A percentile compares a stretch with the other conserved stretches of the same genome.
phyloP scores from a whole-genome alignment of 2,888 invertebrate species.

The Dynastes tityus region DNA sequence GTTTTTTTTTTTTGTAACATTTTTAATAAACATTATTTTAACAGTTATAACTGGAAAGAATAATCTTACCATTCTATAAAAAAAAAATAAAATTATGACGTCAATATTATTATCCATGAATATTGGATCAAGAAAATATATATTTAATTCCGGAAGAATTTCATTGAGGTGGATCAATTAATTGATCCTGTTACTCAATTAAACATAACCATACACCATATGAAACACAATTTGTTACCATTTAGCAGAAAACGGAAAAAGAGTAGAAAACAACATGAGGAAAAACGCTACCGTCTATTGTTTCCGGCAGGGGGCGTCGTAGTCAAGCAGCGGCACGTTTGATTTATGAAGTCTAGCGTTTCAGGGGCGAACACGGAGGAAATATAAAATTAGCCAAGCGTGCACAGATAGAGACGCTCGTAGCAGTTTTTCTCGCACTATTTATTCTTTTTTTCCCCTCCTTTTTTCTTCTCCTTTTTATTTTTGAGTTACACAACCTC shows the following conservation, averaged over 20 bases:
- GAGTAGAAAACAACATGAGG: not conserved
- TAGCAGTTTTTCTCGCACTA: slow-evolving; percentile 13
- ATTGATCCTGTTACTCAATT: not conserved
- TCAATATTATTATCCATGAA: no score
- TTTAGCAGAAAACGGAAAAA: not conserved
- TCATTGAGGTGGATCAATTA: no score
- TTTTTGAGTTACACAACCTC: no score
- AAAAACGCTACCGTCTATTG: not conserved
- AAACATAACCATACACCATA: not conserved
- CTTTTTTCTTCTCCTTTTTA: not conserved
- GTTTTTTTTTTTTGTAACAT: no score
- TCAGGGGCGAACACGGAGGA: not conserved
- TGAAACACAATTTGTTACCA: not conserved
- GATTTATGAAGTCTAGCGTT: slow-evolving; percentile 24
- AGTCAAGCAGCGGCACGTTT: not conserved
- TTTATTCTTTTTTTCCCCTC: not conserved
- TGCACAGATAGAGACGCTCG: slow-evolving; percentile 10
- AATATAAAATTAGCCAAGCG: slow-evolving; percentile 34
- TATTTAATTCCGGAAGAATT: no score
- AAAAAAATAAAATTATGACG: no score
- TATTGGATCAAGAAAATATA: no score
- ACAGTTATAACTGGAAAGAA: no score
- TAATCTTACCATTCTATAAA: no score
- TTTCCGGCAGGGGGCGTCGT: slow-evolving; percentile 3
- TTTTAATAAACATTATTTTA: no score